Conservation (phyloP, 1,140 invertebrate genomes). For the Drosophila funebris region DNA sequence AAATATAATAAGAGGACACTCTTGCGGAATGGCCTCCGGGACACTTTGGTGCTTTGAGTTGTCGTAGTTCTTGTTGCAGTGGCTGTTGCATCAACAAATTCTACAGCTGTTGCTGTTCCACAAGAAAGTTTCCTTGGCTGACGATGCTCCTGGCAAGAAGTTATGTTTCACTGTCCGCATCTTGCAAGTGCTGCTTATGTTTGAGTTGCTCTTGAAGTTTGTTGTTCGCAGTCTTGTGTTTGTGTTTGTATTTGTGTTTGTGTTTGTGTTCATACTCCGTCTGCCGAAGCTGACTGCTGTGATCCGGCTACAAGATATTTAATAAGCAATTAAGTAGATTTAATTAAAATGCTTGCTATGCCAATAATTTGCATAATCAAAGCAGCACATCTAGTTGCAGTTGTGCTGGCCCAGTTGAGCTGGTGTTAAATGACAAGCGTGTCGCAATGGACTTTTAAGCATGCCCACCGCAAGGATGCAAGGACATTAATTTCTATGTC, state of each 20-base stretch:
- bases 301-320: constrained; percentile 52
- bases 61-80: constrained; percentile 1
- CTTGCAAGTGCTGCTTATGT: constrained; percentile 37
- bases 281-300: background rate
- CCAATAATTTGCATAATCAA: constrained; percentile 60
- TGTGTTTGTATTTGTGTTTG: constrained; percentile 38
- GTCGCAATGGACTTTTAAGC: background rate
- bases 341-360: constrained; percentile 44
- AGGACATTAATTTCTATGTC: background rate
- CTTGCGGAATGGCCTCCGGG: constrained; percentile 8
- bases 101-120: constrained; percentile 24
- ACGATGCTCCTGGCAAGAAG: constrained; percentile 19
- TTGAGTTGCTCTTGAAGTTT: constrained; percentile 29
- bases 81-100: constrained; percentile 11
- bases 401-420: background rate
- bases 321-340: constrained; percentile 72
- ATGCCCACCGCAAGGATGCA: background rate
- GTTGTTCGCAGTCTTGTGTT: constrained; percentile 32
- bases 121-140: constrained; percentile 32
- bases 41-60: constrained; percentile 14
- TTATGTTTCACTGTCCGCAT: constrained; percentile 21
- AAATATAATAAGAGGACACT: constrained; percentile 45
- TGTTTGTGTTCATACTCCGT: constrained; percentile 48
- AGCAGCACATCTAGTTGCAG: background rate
- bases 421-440: constrained; percentile 31